Percentiles rank a stretch among this genome's conserved stretches.
Evolutionary conservation across 2,888 invertebrate species (phyloP).

Genomic region (Myopa testacea): DNA sequence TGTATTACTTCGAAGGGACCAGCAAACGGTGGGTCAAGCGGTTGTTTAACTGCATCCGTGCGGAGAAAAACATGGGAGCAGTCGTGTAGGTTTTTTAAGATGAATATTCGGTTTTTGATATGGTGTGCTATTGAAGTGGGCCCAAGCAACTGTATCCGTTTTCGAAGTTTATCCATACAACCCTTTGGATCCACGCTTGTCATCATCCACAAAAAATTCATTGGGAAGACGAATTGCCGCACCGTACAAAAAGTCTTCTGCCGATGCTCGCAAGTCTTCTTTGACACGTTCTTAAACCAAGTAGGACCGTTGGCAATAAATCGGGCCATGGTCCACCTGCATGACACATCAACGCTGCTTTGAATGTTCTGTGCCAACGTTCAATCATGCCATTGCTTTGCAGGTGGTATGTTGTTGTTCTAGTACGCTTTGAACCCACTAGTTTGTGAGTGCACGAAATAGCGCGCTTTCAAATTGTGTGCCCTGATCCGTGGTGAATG

Average conservation of each 20-base stretch:
- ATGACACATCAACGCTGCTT: conserved; percentile 59
- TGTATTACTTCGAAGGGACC: no score
- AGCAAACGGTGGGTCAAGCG: no score
- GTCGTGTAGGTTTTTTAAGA: background rate
- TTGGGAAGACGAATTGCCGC: conserved; percentile 52
- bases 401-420: conserved; percentile 37
- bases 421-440: conserved; percentile 35
- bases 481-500: conserved; percentile 43
- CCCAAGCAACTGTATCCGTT: no score
- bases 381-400: conserved; percentile 50
- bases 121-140: no score
- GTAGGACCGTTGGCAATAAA: background rate
- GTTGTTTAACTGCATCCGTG: no score
- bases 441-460: conserved; percentile 37
- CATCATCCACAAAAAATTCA: conserved; percentile 47
- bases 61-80: conserved; percentile 43
- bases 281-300: conserved; percentile 45
- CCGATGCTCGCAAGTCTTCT: conserved; percentile 54
- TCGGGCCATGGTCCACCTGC: conserved; percentile 35
- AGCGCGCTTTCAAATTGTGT: conserved; percentile 43
- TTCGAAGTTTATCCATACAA: no score
- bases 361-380: conserved; percentile 64
- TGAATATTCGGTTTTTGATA: no score
- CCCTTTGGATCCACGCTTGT: background rate
- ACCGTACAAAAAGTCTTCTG: conserved; percentile 59